Evolutionary conservation across 2,888 invertebrate genomes (phyloP).

Genomic region (Hydrotaea diabolus): DNA sequence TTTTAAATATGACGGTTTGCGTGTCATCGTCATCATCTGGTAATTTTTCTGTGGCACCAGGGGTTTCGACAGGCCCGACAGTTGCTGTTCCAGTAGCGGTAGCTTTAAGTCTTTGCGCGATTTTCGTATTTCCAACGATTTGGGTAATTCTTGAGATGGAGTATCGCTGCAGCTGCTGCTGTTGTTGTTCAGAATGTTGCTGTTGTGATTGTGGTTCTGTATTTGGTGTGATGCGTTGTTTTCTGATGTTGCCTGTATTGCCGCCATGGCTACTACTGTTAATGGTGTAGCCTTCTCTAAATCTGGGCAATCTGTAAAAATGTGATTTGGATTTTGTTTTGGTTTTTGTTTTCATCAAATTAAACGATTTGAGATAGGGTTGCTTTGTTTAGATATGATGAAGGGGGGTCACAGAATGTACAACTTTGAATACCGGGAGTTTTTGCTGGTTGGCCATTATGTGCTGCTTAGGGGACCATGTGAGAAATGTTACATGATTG

Average conservation of each 20-base stretch:
- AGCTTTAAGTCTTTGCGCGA: slow-evolving; percentile 59
- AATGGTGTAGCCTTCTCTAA: slow-evolving; percentile 79
- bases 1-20: slow-evolving; percentile 33
- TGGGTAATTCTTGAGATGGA: slow-evolving; percentile 13
- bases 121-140: slow-evolving; percentile 45
- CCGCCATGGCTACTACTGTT: slow-evolving; percentile 41
- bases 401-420: slow-evolving; percentile 59
- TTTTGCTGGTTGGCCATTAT: slow-evolving; percentile 43
- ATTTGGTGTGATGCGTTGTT: slow-evolving; percentile 52
- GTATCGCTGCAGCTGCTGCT: slow-evolving; percentile 49
- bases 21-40: slow-evolving; percentile 29
- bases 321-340: slow-evolving; percentile 61
- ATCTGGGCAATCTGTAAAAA: slow-evolving; percentile 81
- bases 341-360: slow-evolving; percentile 46
- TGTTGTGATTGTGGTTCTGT: slow-evolving; percentile 24
- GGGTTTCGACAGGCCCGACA: slow-evolving; percentile 44
- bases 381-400: slow-evolving; percentile 38
- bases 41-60: slow-evolving; percentile 57
- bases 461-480: slow-evolving; percentile 50
- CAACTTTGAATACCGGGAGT: slow-evolving; percentile 61
- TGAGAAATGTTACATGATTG: slow-evolving; percentile 42
- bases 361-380: slow-evolving; percentile 5
- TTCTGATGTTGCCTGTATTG: slow-evolving; percentile 29
- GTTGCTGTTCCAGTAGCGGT: slow-evolving; percentile 38
- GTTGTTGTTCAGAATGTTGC: slow-evolving; percentile 46